phyloP scores from a whole-genome alignment of 92 coral and sea anemone species.

The Bergia sp. region DNA sequence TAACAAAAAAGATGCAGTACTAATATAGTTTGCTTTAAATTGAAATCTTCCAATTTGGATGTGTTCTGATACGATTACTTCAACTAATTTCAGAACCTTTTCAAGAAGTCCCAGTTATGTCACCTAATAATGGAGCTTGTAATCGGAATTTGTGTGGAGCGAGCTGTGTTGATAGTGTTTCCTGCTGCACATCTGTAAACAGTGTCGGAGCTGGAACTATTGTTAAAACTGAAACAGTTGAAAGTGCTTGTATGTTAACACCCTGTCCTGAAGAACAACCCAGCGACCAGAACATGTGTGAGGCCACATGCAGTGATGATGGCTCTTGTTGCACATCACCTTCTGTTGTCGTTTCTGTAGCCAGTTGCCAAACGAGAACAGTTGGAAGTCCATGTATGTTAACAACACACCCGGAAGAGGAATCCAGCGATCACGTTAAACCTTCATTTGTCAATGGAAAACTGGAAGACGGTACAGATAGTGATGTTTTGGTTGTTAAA shows the following conservation, averaged over 20 bases:
- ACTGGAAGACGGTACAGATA: not conserved
- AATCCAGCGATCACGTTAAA: not conserved
- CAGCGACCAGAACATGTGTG: not conserved
- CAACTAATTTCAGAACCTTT: not conserved
- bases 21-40: no score
- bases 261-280: not conserved
- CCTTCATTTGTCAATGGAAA: not conserved
- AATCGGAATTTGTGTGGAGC: not conserved
- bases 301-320: not conserved
- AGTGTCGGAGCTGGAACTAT: not conserved
- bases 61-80: not conserved
- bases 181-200: not conserved
- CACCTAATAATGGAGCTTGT: not conserved
- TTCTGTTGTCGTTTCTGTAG: no score
- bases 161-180: not conserved
- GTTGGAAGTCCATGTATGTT: no score
- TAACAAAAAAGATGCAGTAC: no score
- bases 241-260: not conserved
- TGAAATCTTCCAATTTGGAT: not conserved
- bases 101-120: not conserved
- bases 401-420: not conserved
- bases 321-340: not conserved
- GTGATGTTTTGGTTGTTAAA: not conserved
- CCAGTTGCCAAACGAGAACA: no score
- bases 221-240: not conserved